Evolutionary conservation across 2,888 invertebrate species (phyloP), one percentile per base, ranked within the genome.

Genomic region (Argynnis bischoffii): DNA sequence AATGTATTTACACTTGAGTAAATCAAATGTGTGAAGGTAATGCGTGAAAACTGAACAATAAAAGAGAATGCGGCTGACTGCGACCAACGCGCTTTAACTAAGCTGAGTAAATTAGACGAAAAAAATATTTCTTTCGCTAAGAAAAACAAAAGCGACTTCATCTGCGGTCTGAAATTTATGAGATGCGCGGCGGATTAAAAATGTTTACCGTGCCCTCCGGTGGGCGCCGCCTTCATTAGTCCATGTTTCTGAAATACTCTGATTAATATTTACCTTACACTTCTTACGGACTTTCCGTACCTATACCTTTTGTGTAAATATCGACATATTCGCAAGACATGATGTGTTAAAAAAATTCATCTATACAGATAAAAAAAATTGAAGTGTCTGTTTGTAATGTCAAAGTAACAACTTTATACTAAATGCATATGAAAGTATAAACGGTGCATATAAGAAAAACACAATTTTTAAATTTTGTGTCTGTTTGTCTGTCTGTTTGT

Each of bases 121-220:
- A 71, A 67, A 89, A 89, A 87, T 85, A 85, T 88, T 86, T 84
- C 82, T 84, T 86, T 82, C 78, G 80, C 77, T 79, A 87, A 87
- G 86, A 85, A 88, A 89, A 90, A 89, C 88, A 89, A 90, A 89
- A 82, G 87, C 81, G 84, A 86, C 84, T 89, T 86, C 84, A 86
- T 85, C 85, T 84, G 77, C 78, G 80, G 84, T 83, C 82, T 84
- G 86, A 87, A 89, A 90, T 90, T 90, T 90, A 90, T 90, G 89
- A 89, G 90, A 90, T 90, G 87, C 90, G 90, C 86, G 80, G 82
- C 79, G 90, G 90, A 91, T 91, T 90, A 89, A 90, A 90, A 90
- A 90, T 90, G 89, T 89, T 90, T 89, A 86, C 87, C 81, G 78
- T 86, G 82, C 90, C 88, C 91, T 89, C 76, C 71, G 87, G 88